These are phyloP conservation scores for Laticauda laticaudata DNA, from an alignment of 2,113 vertebrate species.

Conservation along the genomic window DNA sequence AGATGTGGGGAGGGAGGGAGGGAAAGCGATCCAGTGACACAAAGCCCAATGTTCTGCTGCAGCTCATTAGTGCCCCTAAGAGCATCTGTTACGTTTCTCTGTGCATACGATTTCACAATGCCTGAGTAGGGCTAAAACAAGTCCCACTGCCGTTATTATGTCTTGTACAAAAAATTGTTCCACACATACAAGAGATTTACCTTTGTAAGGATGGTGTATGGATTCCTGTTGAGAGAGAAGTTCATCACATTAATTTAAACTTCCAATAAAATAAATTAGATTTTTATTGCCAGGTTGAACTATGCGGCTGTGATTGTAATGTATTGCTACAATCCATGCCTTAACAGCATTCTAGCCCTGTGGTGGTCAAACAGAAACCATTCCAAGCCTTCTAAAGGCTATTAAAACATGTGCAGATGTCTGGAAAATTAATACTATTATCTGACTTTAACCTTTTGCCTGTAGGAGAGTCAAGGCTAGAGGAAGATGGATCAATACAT, in stretches of 20 bases:
- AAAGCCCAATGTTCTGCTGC: not conserved
- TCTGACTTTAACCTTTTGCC: conserved; percentile 74
- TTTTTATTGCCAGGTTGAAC: conserved; percentile 65
- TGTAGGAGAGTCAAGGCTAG: conserved; percentile 66
- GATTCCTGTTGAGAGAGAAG: conserved; percentile 49
- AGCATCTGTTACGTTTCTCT: not conserved
- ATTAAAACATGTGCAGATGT: conserved; percentile 79
- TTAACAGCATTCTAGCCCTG: conserved; percentile 76
- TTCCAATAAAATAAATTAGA: conserved; percentile 70
- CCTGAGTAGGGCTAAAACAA: not conserved
- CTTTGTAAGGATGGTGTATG: conserved; percentile 36
- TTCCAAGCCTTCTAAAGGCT: conserved; percentile 73
- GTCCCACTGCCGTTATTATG: not conserved
- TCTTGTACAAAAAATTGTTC: conserved; percentile 5
- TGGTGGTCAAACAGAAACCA: conserved; percentile 72
- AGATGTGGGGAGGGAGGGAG: not conserved
- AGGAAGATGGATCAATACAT: conserved; percentile 72
- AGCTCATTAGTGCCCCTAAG: not conserved
- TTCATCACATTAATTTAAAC: conserved; percentile 66
- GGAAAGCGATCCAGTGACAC: not conserved
- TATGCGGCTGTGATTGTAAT: conserved; percentile 66
- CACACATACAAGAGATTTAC: conserved; percentile 1
- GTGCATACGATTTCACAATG: not conserved
- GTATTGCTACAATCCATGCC: conserved; percentile 67
- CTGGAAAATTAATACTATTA: conserved; percentile 81